Conservation (phyloP, 53 echinoderm and acorn worm genomes). For the Actinopyga echinites region DNA sequence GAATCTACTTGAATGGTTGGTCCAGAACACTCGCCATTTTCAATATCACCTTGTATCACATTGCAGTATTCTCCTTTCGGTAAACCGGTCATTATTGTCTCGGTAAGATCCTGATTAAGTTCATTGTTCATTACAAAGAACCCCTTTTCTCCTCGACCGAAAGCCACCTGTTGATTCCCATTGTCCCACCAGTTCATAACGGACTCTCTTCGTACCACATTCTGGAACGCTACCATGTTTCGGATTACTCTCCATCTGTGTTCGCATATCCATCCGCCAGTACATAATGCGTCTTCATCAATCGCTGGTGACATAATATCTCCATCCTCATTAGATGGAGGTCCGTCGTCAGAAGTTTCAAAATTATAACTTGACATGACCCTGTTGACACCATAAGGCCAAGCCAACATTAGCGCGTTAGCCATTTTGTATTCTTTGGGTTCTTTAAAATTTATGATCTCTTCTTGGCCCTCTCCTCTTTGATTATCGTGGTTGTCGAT, state of each 20-base stretch:
- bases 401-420: constrained; percentile 81
- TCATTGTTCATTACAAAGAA: constrained; percentile 57
- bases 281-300: constrained; percentile 61
- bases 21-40: constrained; percentile 58
- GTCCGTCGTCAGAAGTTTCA: constrained; percentile 56
- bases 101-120: constrained; percentile 36
- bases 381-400: constrained; percentile 80
- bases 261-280: constrained; percentile 78
- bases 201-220: constrained; percentile 38
- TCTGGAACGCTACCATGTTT: constrained; percentile 71
- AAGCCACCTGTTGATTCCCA: constrained; percentile 78
- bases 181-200: constrained; percentile 81
- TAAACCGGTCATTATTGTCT: constrained; percentile 58
- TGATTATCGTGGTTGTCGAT: constrained; percentile 98
- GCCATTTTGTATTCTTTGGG: constrained; percentile 78
- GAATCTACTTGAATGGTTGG: constrained; percentile 53
- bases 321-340: constrained; percentile 49
- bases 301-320: constrained; percentile 45
- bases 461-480: constrained; percentile 79
- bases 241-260: constrained; percentile 75
- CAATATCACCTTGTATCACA: constrained; percentile 49
- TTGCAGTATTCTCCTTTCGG: constrained; percentile 75
- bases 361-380: constrained; percentile 89
- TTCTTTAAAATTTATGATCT: constrained; percentile 57
- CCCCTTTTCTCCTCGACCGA: constrained; percentile 75